phyloP scores from a whole-genome alignment of 2,113 vertebrate genomes.

The Tinamus guttatus region DNA sequence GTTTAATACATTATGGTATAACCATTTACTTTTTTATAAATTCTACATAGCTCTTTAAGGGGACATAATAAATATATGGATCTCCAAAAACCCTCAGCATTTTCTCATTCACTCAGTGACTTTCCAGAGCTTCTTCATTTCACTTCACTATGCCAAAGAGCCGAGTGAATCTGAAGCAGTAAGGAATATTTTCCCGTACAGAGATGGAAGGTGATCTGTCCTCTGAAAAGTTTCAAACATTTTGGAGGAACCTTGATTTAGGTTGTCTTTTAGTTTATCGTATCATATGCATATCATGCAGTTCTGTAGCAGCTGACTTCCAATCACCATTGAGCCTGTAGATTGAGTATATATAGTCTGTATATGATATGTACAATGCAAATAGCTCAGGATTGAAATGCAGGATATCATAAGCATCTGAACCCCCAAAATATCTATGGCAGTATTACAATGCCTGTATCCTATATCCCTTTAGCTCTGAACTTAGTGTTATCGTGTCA shows the following conservation, averaged over 20 bases:
- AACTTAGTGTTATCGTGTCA: background rate
- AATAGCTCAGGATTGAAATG: too few species aligned
- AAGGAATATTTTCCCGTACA: background rate
- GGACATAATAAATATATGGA: background rate
- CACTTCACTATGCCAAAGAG: background rate
- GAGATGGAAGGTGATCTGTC: background rate
- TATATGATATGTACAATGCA: too few species aligned
- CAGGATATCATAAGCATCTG: background rate
- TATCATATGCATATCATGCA: too few species aligned
- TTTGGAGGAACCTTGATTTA: background rate
- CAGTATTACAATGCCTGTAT: too few species aligned
- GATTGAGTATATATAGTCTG: too few species aligned
- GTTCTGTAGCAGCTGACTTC: background rate
- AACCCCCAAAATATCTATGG: background rate
- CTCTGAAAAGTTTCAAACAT: background rate
- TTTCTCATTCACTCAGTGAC: background rate
- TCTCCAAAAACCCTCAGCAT: rapidly evolving
- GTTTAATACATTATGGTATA: background rate
- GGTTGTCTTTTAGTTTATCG: too few species aligned
- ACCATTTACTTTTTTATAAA: background rate
- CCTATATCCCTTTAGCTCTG: background rate
- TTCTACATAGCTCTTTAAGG: background rate
- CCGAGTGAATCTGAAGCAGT: background rate
- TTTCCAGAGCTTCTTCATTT: background rate
- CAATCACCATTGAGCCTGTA: background rate